Percentiles rank a stretch among this genome's conserved stretches.
Evolutionary conservation across 2,113 vertebrate species (phyloP).

Genomic region (Hyperopisus bebe): DNA sequence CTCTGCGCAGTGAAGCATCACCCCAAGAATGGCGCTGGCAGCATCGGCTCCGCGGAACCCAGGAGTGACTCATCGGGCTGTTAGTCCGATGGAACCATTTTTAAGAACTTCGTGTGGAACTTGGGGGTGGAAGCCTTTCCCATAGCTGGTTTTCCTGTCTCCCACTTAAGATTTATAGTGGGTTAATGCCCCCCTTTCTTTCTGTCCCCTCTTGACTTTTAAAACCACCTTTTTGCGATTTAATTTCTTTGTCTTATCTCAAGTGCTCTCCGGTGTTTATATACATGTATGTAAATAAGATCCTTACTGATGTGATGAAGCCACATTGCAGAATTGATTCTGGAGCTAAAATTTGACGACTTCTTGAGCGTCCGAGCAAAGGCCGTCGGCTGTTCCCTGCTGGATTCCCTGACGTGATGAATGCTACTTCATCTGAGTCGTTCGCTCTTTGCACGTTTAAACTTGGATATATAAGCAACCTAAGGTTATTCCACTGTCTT

Average conservation of each 20-base stretch:
- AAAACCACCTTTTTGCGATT: conserved; percentile 7
- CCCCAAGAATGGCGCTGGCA: not conserved
- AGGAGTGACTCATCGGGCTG: not conserved
- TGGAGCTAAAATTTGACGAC: not conserved
- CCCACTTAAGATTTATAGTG: conserved; percentile 9
- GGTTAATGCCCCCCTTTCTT: not conserved
- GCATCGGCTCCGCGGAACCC: not conserved
- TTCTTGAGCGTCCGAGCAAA: not conserved
- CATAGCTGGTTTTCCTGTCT: not conserved
- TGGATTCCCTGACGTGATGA: not conserved
- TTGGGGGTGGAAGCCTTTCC: not conserved
- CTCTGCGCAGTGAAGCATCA: not conserved
- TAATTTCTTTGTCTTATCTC: not conserved
- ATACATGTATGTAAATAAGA: not conserved
- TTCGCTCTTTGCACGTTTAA: not conserved
- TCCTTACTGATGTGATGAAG: not conserved
- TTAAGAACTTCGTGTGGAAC: conserved; percentile 4
- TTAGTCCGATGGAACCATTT: conserved; percentile 5
- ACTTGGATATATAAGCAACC: not conserved
- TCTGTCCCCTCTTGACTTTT: conserved; percentile 10
- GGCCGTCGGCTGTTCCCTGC: not conserved
- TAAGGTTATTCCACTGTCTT: not conserved
- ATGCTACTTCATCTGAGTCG: not conserved
- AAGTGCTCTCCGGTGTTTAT: not conserved
- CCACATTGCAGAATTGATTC: not conserved